Evolutionary conservation across 2,797 vertebrate species (phyloP).

Genomic region (Syngnathus rostellatus): DNA sequence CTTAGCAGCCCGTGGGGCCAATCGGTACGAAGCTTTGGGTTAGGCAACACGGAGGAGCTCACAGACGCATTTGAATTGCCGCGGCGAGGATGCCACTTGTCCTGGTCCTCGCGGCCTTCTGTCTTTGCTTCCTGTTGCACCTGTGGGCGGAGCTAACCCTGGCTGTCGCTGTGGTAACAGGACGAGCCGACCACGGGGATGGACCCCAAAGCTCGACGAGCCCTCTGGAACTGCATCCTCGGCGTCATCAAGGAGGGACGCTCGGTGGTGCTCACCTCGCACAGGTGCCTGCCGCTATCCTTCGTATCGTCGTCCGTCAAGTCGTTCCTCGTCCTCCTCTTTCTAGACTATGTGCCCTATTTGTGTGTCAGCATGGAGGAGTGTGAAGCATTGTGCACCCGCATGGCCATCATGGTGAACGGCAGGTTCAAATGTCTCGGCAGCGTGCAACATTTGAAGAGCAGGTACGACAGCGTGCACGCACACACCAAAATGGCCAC

Average conservation of each 20-base stretch:
- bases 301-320: no score
- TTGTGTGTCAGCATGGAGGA: slow-evolving; percentile 84
- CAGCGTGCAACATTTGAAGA: slow-evolving; percentile 97
- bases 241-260: slow-evolving; percentile 89
- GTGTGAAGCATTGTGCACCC: slow-evolving; percentile 92
- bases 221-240: slow-evolving; percentile 91
- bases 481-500: background rate
- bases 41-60: slow-evolving; percentile 8
- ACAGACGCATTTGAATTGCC: slow-evolving; percentile 2
- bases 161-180: slow-evolving; percentile 58
- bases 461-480: slow-evolving; percentile 67
- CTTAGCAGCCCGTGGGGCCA: slow-evolving; percentile 11
- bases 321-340: background rate
- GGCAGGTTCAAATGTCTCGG: slow-evolving; percentile 91
- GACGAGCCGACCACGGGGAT: slow-evolving; percentile 96
- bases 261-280: slow-evolving; percentile 91
- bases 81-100: slow-evolving; percentile 17
- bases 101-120: slow-evolving; percentile 34
- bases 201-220: slow-evolving; percentile 93
- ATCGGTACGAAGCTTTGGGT: slow-evolving; percentile 17
- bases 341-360: no score
- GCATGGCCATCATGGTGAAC: slow-evolving; percentile 99
- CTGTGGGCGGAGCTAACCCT: slow-evolving; percentile 33
- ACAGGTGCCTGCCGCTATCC: slow-evolving; percentile 69
- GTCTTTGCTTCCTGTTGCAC: slow-evolving; percentile 37